phyloP scores from a whole-genome alignment of 2,113 vertebrate genomes.

The Chlorodrepanis virens region DNA sequence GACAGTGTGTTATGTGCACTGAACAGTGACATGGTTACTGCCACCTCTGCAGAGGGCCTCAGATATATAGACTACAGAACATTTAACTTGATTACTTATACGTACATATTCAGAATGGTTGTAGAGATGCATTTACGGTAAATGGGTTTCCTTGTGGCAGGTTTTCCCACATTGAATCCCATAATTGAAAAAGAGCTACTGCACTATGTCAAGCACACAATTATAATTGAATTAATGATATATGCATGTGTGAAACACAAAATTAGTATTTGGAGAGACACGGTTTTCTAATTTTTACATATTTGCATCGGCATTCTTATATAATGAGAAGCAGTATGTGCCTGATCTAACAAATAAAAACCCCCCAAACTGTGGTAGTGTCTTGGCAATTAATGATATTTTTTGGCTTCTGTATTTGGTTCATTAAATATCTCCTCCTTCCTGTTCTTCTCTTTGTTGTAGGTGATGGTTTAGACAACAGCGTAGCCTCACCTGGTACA shows the following conservation, averaged over 20 bases:
- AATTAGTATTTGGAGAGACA: conserved; percentile 80
- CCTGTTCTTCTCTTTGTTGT: conserved; percentile 65
- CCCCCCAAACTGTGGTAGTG: conserved; percentile 39
- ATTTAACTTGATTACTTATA: conserved; percentile 79
- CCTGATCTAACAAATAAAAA: conserved; percentile 69
- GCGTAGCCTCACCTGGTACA: conserved; percentile 97
- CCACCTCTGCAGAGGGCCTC: conserved; percentile 80
- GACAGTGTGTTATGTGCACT: conserved; percentile 85
- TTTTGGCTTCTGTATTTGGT: conserved; percentile 67
- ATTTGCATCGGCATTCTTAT: conserved; percentile 69
- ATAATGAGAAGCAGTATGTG: conserved; percentile 69
- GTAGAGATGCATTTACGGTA: conserved; percentile 67
- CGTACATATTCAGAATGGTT: conserved; percentile 63
- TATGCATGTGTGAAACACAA: conserved; percentile 71
- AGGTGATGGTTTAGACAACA: conserved; percentile 99
- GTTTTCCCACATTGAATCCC: conserved; percentile 71
- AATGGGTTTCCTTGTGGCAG: conserved; percentile 71
- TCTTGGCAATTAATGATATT: conserved; percentile 49
- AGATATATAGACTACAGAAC: conserved; percentile 79
- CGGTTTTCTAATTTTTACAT: conserved; percentile 78
- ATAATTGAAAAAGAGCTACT: conserved; percentile 81
- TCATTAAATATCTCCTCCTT: conserved; percentile 63
- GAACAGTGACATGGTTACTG: conserved; percentile 83
- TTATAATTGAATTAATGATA: conserved; percentile 93
- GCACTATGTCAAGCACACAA: conserved; percentile 83